phyloP scores from a whole-genome alignment of 2,888 invertebrate species.

The Tubiluchus corallicola region DNA sequence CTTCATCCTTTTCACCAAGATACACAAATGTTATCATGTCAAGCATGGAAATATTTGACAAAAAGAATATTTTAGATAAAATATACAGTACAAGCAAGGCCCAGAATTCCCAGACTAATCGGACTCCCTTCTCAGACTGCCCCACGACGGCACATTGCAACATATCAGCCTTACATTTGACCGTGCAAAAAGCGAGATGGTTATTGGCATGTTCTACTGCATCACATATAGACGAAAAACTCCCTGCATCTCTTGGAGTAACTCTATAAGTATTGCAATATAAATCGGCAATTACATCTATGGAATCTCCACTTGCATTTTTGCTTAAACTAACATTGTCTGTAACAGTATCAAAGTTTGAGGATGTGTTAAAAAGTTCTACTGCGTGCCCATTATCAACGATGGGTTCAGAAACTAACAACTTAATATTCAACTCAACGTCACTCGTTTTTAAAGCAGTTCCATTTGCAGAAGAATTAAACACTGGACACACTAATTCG shows the following conservation, averaged over 20 bases:
- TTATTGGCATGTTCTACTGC: too few relatives aligned
- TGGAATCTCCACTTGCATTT: background rate
- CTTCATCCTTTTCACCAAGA: background rate
- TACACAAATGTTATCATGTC: constrained; percentile 6
- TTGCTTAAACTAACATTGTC: background rate
- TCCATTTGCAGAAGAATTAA: background rate
- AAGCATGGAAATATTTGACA: constrained; percentile 2
- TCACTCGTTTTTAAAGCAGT: too few relatives aligned
- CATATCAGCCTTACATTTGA: background rate
- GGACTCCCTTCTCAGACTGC: background rate
- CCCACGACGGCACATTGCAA: background rate
- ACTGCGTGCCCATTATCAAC: background rate
- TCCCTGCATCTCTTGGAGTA: too few relatives aligned
- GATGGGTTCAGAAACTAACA: too few relatives aligned
- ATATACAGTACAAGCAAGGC: constrained; percentile 5
- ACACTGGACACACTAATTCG: background rate
- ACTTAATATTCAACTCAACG: too few relatives aligned
- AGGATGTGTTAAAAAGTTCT: background rate
- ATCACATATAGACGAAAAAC: too few relatives aligned
- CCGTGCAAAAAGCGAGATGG: too few relatives aligned
- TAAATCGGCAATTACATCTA: too few relatives aligned
- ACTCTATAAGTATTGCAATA: background rate
- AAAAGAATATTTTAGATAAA: background rate
- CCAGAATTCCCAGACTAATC: constrained; percentile 7
- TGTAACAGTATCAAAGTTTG: background rate